Evolutionary conservation across 2,888 invertebrate genomes (phyloP).

Genomic region (Allophyes oxyacanthae): DNA sequence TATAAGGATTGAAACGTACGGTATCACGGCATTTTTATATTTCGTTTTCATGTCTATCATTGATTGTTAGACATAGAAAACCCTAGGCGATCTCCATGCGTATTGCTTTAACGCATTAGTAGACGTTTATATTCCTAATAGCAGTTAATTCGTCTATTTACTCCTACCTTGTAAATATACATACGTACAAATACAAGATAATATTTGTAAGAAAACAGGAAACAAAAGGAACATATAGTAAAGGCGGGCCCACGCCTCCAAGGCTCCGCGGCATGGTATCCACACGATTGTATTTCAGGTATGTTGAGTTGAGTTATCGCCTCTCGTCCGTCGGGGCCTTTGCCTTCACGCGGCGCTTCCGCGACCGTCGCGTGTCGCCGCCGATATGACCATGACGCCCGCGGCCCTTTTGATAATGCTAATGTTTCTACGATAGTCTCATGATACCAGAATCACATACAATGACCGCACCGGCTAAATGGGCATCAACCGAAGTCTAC

Average conservation of each 20-base stretch:
- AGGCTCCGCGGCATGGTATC: slow-evolving; percentile 69
- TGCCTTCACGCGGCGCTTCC: slow-evolving; percentile 79
- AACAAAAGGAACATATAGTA: slow-evolving; percentile 64
- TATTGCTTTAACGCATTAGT: background rate
- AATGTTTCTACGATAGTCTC: slow-evolving; percentile 82
- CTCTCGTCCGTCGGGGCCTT: slow-evolving; percentile 81
- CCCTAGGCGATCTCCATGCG: background rate
- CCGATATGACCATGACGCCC: slow-evolving; percentile 84
- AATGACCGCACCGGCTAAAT: slow-evolving; percentile 80
- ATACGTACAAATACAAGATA: slow-evolving; percentile 48
- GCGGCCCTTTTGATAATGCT: slow-evolving; percentile 88
- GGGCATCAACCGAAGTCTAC: slow-evolving; percentile 74
- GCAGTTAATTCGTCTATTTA: background rate
- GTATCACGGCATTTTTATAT: too few relatives aligned
- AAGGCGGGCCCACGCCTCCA: slow-evolving; percentile 70
- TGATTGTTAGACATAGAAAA: too few relatives aligned
- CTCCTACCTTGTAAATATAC: slow-evolving; percentile 47
- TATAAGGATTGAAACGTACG: too few relatives aligned
- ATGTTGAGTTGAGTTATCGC: slow-evolving; percentile 85
- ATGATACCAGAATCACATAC: slow-evolving; percentile 82
- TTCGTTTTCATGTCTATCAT: too few relatives aligned
- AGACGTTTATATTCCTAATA: background rate
- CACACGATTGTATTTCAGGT: slow-evolving; percentile 83
- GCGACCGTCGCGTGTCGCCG: slow-evolving; percentile 82
- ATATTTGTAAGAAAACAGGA: slow-evolving; percentile 58